Conservation (phyloP, 1,140 invertebrate genomes). For the Drosophila virilis region DNA sequence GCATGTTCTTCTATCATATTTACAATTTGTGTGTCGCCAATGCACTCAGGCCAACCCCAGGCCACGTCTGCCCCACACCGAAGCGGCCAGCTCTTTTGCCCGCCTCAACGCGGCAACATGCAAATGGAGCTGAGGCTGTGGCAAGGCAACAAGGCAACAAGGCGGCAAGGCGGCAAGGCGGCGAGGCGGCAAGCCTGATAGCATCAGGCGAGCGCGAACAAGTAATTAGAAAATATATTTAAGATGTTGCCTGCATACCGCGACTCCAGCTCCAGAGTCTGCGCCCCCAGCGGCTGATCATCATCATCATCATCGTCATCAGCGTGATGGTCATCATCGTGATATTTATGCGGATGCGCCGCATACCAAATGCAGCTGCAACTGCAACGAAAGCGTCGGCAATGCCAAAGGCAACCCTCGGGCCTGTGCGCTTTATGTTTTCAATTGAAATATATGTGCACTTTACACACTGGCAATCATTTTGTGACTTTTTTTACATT, state of each 20-base stretch:
- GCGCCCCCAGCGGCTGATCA: constrained; percentile 3
- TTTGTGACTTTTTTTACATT: constrained; percentile 20
- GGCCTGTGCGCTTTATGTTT: constrained; percentile 2
- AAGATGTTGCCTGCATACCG: constrained; percentile 50
- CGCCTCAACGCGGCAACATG: too few relatives aligned
- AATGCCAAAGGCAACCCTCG: constrained; percentile 24
- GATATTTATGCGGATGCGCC: constrained; percentile 37
- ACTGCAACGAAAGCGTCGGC: constrained; percentile 9
- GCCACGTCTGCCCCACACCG: background rate
- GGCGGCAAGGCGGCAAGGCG: background rate
- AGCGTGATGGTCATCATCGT: constrained; percentile 12
- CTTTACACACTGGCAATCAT: background rate
- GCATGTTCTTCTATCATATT: constrained; percentile 77
- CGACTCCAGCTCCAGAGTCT: constrained; percentile 1
- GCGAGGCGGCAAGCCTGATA: constrained; percentile 17
- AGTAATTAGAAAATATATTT: constrained; percentile 82
- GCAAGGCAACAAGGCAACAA: background rate
- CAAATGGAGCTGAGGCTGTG: constrained; percentile 1
- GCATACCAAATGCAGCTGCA: constrained; percentile 11
- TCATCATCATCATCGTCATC: constrained; percentile 17
- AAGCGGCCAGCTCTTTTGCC: too few relatives aligned
- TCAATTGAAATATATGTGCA: constrained; percentile 22
- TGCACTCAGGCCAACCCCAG: constrained; percentile 57
- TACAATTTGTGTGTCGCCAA: constrained; percentile 80
- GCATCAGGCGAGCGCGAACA: constrained; percentile 71